These are phyloP conservation scores for Tyto alba DNA, from an alignment of 2,113 vertebrate species.

Conservation along the genomic window DNA sequence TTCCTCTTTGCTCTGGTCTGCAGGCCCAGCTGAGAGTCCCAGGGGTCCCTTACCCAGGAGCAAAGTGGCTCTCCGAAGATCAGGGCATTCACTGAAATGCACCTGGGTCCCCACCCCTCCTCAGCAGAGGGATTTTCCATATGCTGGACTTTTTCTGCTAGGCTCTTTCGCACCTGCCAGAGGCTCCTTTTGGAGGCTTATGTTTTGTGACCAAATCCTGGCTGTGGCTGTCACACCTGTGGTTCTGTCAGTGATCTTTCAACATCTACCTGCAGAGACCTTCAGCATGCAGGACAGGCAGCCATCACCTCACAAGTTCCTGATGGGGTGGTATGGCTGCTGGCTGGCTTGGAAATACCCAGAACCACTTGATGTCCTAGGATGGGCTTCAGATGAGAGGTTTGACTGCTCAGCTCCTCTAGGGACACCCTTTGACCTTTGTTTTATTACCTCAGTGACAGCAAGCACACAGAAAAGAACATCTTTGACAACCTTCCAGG, in stretches of 20 bases:
- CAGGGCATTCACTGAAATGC: not conserved
- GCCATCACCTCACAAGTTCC: not conserved
- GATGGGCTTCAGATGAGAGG: not conserved
- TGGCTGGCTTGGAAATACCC: not conserved
- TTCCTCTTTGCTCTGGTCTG: not conserved
- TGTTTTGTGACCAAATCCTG: not conserved
- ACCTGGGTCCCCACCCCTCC: not conserved
- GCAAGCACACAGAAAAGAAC: not conserved
- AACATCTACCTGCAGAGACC: not conserved
- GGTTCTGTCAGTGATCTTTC: not conserved
- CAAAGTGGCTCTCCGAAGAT: not conserved
- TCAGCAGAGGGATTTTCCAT: not conserved
- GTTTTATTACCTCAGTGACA: not conserved
- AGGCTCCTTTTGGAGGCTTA: not conserved
- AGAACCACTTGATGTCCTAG: not conserved
- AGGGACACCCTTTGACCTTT: not conserved
- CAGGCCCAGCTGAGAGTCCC: not conserved
- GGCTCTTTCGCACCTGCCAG: not conserved
- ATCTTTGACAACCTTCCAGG: not conserved
- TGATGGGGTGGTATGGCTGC: fast-evolving
- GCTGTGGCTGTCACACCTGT: not conserved
- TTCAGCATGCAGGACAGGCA: not conserved
- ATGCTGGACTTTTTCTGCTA: not conserved
- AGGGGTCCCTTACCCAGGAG: no score
- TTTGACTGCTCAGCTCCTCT: not conserved